These are phyloP conservation scores for Rhipidura dahli DNA, from an alignment of 2,113 vertebrate genomes.

Conservation along the genomic window DNA sequence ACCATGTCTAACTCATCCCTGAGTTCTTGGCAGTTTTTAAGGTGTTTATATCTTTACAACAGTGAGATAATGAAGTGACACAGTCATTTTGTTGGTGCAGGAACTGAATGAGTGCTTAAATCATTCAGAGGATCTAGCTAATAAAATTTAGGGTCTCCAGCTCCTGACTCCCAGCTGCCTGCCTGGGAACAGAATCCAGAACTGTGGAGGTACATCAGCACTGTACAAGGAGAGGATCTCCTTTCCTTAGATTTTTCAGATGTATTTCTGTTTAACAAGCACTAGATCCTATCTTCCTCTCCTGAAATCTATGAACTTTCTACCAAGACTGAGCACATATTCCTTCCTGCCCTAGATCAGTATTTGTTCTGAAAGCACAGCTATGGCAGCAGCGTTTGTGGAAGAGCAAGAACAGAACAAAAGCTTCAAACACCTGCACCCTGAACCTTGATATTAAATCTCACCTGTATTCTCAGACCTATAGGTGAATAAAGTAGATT, in stretches of 20 bases:
- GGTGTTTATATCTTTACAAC: not conserved
- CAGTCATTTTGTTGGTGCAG: not conserved
- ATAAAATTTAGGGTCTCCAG: not conserved
- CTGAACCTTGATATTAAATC: not conserved
- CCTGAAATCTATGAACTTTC: not conserved
- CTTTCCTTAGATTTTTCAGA: not conserved
- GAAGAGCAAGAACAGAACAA: not conserved
- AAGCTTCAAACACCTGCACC: not conserved
- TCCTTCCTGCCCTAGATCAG: rapidly evolving
- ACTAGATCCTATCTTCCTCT: not conserved
- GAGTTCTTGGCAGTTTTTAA: not conserved
- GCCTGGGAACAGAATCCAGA: not conserved
- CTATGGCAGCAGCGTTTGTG: not conserved
- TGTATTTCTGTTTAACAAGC: not conserved
- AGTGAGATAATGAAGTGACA: not conserved
- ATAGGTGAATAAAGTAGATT: not conserved
- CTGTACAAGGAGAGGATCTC: not conserved
- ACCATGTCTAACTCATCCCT: not conserved
- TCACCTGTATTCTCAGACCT: not conserved
- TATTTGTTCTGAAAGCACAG: not conserved
- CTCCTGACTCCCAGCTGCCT: not conserved
- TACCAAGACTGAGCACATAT: not conserved
- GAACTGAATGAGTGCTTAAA: not conserved
- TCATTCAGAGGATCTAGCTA: not conserved
- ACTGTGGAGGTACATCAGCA: not conserved